These are phyloP conservation scores for Spheniscus humboldti DNA, from an alignment of 2,797 vertebrate genomes.

Conservation along the genomic window DNA sequence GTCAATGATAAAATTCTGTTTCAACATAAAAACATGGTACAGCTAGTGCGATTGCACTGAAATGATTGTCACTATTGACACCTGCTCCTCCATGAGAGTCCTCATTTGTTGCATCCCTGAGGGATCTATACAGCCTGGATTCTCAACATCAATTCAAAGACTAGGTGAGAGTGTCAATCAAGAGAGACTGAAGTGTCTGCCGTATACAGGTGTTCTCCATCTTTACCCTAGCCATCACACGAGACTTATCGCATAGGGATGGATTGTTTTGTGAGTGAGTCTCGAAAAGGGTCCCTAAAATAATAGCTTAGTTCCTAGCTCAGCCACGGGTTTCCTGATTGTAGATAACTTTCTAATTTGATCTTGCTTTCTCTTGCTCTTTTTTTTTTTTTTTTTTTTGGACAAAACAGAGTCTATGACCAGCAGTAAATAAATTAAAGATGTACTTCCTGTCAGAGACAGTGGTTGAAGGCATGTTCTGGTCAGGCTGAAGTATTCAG, in stretches of 20 bases:
- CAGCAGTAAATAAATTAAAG: background rate
- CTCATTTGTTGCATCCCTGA: conserved; percentile 41
- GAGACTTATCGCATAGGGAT: background rate
- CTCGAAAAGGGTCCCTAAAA: background rate
- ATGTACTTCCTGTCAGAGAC: background rate
- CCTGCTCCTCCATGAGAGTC: conserved; percentile 50
- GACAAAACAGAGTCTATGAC: background rate
- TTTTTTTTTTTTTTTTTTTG: background rate
- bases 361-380: background rate
- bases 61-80: conserved; percentile 60
- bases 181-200: background rate
- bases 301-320: background rate
- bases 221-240: background rate
- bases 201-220: conserved; percentile 13
- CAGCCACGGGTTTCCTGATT: background rate
- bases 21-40: conserved; percentile 41
- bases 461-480: background rate
- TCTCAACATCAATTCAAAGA: conserved; percentile 36
- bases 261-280: background rate
- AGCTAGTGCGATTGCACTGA: conserved; percentile 31
- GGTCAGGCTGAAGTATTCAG: background rate
- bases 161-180: conserved; percentile 38
- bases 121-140: conserved; percentile 1
- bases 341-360: background rate
- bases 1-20: conserved; percentile 57